phyloP scores from a whole-genome alignment of 2,888 invertebrate species.

The Macaria notata region DNA sequence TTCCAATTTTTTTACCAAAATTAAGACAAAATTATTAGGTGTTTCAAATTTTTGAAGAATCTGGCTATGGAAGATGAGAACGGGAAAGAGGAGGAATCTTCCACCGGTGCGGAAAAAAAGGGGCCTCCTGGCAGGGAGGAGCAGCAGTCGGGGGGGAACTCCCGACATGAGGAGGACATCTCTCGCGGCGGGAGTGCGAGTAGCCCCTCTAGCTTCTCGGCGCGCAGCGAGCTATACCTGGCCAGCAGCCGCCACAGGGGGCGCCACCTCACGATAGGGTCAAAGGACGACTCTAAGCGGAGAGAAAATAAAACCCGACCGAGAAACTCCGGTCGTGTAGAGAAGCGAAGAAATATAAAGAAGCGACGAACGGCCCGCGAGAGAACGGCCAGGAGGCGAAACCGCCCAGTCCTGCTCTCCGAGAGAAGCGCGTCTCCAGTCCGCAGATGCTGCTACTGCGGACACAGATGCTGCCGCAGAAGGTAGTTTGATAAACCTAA shows the following conservation, averaged over 20 bases:
- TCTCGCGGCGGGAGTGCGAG: constrained; percentile 35
- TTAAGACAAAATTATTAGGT: constrained; percentile 51
- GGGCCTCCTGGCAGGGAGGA: constrained; percentile 31
- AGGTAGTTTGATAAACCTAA: constrained; percentile 47
- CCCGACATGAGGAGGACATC: constrained; percentile 30
- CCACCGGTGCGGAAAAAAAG: constrained; percentile 46
- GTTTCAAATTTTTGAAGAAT: constrained; percentile 44
- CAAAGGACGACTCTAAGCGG: constrained; percentile 33
- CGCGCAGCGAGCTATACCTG: constrained; percentile 40
- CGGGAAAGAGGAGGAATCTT: constrained; percentile 41
- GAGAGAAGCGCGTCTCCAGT: constrained; percentile 23
- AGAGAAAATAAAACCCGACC: constrained; percentile 35
- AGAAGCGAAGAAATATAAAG: constrained; percentile 43
- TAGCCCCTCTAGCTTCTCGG: constrained; percentile 39
- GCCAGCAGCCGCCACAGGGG: constrained; percentile 24
- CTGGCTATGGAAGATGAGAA: constrained; percentile 52
- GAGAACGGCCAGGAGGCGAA: constrained; percentile 30
- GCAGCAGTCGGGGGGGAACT: constrained; percentile 4
- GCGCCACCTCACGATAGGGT: constrained; percentile 28
- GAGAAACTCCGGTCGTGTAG: constrained; percentile 39
- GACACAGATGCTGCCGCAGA: constrained; percentile 58
- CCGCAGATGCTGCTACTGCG: constrained; percentile 48
- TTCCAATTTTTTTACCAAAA: too few relatives aligned
- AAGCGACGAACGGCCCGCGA: constrained; percentile 34
- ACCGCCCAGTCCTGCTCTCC: constrained; percentile 36